Percentiles rank a stretch among this genome's conserved stretches.
phyloP scores from a whole-genome alignment of 2,113 vertebrate species.

The Gnathonemus longibarbis region DNA sequence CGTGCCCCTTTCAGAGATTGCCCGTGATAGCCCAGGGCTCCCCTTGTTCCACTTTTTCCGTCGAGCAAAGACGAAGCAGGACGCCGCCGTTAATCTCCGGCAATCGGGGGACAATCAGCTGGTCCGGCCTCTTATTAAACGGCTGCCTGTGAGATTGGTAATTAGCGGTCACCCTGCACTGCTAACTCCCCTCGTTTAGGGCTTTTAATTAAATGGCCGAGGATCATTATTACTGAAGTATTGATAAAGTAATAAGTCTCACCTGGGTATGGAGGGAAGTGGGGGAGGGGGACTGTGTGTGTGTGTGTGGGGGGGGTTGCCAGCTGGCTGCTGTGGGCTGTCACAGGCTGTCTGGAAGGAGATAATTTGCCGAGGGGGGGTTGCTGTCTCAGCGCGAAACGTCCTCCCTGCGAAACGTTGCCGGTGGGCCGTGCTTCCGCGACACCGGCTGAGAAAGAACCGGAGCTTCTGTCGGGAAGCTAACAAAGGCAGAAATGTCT shows the following conservation, averaged over 20 bases:
- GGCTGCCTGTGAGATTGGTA: conserved; percentile 8
- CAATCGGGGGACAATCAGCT: neutral
- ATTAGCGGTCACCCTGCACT: conserved; percentile 16
- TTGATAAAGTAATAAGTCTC: conserved; percentile 25
- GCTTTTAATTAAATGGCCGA: conserved; percentile 23
- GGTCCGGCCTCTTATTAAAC: conserved; percentile 1
- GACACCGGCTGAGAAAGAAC: neutral
- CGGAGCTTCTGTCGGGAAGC: neutral
- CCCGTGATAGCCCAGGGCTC: neutral
- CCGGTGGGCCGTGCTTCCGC: neutral
- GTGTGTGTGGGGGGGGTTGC: neutral
- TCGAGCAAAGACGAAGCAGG: neutral
- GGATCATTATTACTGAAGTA: conserved; percentile 20
- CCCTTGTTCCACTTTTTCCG: neutral
- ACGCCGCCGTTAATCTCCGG: neutral
- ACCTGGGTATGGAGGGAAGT: neutral
- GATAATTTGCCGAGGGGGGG: neutral
- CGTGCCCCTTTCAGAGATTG: neutral
- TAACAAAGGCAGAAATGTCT: conserved; percentile 17
- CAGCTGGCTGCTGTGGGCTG: neutral
- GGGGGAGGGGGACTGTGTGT: neutral
- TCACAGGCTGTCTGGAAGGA: neutral
- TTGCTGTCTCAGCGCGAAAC: neutral
- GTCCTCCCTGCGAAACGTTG: neutral
- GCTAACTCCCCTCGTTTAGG: conserved; percentile 11